Base-by-base conservation (phyloP, 2,797 vertebrate species). In the Enteromius unitaeniatus region DNA sequence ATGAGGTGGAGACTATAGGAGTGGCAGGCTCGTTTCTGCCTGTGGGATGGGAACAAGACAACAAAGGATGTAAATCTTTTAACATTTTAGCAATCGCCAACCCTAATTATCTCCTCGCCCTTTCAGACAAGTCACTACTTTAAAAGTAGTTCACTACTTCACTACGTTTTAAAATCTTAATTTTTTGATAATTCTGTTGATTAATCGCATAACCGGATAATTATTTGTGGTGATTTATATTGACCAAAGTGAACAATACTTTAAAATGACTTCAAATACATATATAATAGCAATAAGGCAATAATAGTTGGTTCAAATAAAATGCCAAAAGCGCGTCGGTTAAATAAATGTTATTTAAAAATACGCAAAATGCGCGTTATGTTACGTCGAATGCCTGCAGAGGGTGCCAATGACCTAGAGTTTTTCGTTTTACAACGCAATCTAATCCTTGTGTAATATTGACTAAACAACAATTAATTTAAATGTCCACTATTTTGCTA, bases 1-100 rank as follows among this genome's bases (percentile, higher is more conserved):
- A 83, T 79, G 19, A 83, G 76, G 60, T 67, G 21, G 75, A 78
- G 85, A 73, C 15, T 23, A 1, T 14, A 13, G 26, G 69, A 79
- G 6, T 37, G 55, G 37, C 53, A 17, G 28, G 53, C 49, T 69
- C 13, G 6, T 67, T 53, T 67, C 37, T 67, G 14, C 11, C 19
- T 74, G 58, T 37, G 58, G 64, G 62, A 68, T 8, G 28, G 31
- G 28, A 40, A 68, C 28, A 37, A 1, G 11, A 34, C 28, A 3
- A 74, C 72, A 74, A 3, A 53, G 31, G 0, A 15, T 42, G 13
- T 42, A 4, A 42, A 74, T 53, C 28, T 34, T 60, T 62, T 4
- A 42, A 60, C n/a, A 21, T 40, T 77, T 62, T 15, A 23, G 17
- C 70, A 34, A 0, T 55, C 21, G 0, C 73, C 72, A 74, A 74